phyloP scores from a whole-genome alignment of 2,797 vertebrate genomes.

The Phalanger gymnotis region DNA sequence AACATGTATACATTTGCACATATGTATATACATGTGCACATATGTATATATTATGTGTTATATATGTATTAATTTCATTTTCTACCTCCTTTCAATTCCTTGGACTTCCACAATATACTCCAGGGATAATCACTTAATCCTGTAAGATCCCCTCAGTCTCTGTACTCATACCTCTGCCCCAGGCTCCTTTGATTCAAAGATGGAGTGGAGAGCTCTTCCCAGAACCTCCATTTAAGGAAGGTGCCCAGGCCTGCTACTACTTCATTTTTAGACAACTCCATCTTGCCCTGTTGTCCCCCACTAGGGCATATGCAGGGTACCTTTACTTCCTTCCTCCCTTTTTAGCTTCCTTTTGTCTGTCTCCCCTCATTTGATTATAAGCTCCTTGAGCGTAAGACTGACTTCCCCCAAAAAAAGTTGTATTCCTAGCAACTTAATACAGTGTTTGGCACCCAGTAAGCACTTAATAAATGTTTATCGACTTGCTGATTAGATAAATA shows the following conservation, averaged over 20 bases:
- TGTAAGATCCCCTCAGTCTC: background rate
- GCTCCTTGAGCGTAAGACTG: background rate
- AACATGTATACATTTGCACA: background rate
- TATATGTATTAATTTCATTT: background rate
- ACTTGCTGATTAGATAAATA: background rate
- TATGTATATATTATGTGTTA: no score
- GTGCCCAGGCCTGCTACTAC: accelerated
- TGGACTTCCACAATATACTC: background rate
- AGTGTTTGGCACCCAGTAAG: background rate
- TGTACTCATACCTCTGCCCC: background rate
- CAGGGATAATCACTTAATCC: background rate
- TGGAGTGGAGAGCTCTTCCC: background rate
- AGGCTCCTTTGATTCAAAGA: background rate
- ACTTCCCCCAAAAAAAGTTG: background rate
- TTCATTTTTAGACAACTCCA: background rate
- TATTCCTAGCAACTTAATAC: background rate
- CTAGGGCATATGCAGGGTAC: background rate
- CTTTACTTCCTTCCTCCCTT: background rate
- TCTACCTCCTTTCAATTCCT: background rate
- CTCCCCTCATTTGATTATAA: background rate
- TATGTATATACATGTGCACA: background rate
- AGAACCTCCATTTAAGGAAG: background rate
- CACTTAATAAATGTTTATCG: background rate
- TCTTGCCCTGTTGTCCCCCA: background rate
- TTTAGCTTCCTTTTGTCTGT: background rate